These are phyloP conservation scores for Amblyraja radiata DNA, from an alignment of 2,797 vertebrate genomes.

Conservation along the genomic window DNA sequence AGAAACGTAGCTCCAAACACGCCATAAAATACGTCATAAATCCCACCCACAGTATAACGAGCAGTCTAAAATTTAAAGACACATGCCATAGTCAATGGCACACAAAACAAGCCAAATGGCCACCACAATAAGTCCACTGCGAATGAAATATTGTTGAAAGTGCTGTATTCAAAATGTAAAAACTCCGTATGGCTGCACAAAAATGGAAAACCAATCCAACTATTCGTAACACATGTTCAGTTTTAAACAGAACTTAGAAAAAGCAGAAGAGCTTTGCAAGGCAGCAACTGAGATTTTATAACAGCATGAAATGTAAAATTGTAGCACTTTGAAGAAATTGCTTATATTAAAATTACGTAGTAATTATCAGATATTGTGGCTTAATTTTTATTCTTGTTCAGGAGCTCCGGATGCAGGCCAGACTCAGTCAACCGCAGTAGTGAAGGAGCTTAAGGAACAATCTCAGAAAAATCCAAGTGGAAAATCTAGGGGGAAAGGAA, in stretches of 20 bases:
- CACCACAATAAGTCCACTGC: no score
- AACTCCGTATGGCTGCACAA: background rate
- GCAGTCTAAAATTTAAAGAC: no score
- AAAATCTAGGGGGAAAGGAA: conserved; percentile 87
- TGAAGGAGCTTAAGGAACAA: conserved; percentile 78
- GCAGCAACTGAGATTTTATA: background rate
- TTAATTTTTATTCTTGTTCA: background rate
- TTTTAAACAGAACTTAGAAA: background rate
- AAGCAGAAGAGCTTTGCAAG: background rate
- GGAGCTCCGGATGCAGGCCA: background rate
- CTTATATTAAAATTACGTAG: background rate
- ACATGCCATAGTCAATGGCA: no score
- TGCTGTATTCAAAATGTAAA: background rate
- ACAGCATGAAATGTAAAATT: background rate
- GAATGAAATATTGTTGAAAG: background rate
- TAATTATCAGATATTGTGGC: background rate
- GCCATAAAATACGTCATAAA: no score
- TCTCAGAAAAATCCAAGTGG: conserved; percentile 75
- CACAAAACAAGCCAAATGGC: no score
- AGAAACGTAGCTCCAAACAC: no score
- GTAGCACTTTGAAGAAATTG: background rate
- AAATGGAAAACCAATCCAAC: no score
- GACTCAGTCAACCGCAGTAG: conserved; percentile 51
- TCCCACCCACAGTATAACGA: no score
- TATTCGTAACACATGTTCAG: background rate